Conservation (phyloP, 2,888 invertebrate genomes). For the Carabus problematicus region DNA sequence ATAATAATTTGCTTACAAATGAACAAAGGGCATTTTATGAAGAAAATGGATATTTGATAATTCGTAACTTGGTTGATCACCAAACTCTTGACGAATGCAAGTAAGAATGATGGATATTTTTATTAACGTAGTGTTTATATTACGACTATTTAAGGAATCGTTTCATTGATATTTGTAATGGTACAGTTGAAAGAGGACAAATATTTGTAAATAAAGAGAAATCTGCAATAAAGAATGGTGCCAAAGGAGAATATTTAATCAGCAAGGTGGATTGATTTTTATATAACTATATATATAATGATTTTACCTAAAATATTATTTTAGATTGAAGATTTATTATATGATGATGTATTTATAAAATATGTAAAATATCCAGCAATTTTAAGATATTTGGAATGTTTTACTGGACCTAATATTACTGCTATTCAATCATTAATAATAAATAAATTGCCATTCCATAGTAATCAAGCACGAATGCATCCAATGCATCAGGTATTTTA, state of each 20-base stretch:
- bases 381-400: conserved; percentile 72
- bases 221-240: conserved; percentile 62
- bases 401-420: conserved; percentile 77
- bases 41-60: conserved; percentile 79
- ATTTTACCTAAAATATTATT: conserved; percentile 36
- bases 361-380: conserved; percentile 71
- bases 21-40: conserved; percentile 77
- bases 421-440: conserved; percentile 88
- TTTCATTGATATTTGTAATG: conserved; percentile 75
- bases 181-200: conserved; percentile 62
- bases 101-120: conserved; percentile 57
- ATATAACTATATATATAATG: too few species aligned
- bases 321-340: conserved; percentile 76
- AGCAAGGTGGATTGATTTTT: conserved; percentile 65
- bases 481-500: conserved; percentile 71
- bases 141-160: conserved; percentile 62
- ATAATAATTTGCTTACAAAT: conserved; percentile 59
- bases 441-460: conserved; percentile 85
- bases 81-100: conserved; percentile 71
- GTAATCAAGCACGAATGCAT: conserved; percentile 67
- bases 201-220: conserved; percentile 76
- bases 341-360: conserved; percentile 74
- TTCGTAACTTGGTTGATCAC: conserved; percentile 72
- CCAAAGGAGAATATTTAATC: conserved; percentile 70
- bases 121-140: neutral